Evolutionary conservation across 2,113 vertebrate genomes (phyloP).

Genomic region (Tetrax tetrax): DNA sequence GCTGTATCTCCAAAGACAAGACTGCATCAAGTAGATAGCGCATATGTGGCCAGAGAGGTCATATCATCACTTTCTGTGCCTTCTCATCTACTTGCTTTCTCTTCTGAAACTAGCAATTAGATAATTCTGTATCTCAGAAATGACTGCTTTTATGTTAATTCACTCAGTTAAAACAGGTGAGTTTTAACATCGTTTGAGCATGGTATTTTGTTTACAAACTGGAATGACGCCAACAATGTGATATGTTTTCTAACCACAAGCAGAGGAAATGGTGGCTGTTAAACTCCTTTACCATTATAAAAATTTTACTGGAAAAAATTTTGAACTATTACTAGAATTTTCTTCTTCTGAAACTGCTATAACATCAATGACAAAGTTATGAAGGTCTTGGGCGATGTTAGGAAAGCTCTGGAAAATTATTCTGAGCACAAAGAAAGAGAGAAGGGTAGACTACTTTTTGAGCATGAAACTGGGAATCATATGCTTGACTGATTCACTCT

Average conservation of each 20-base stretch:
- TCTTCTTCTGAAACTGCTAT: not conserved
- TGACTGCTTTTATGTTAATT: not conserved
- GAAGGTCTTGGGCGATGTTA: not conserved
- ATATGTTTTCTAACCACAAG: not conserved
- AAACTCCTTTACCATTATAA: not conserved
- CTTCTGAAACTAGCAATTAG: not conserved
- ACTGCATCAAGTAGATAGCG: not conserved
- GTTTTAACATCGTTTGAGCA: not conserved
- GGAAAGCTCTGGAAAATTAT: not conserved
- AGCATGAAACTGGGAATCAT: not conserved
- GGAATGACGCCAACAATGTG: fast-evolving
- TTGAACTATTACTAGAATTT: not conserved
- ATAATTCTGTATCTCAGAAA: not conserved
- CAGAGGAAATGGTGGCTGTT: not conserved
- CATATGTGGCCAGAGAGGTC: not conserved
- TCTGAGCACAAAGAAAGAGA: not conserved
- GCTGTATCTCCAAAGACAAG: not conserved
- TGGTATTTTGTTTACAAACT: not conserved
- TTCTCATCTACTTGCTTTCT: not conserved
- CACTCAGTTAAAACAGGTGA: not conserved
- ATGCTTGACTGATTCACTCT: not conserved
- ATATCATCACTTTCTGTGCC: not conserved
- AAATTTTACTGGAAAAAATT: not conserved
- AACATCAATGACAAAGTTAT: not conserved
- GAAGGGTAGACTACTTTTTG: not conserved